phyloP scores from a whole-genome alignment of 92 coral and sea anemone genomes.

The Galaxea fascicularis region DNA sequence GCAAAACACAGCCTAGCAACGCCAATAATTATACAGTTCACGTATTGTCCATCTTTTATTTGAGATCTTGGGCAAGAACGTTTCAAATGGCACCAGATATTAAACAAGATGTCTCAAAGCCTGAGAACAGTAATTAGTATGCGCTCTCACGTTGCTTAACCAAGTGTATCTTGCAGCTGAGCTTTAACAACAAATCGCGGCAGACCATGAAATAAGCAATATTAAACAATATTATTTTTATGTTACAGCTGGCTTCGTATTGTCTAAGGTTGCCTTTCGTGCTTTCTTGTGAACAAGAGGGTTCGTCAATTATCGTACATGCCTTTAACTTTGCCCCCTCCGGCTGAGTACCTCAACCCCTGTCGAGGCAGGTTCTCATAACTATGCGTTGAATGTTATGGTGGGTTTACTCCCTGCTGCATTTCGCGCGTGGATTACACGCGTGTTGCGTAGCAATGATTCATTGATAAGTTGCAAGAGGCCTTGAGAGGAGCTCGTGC shows the following conservation, averaged over 20 bases:
- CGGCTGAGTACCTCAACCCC: background rate
- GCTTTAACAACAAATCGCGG: conserved; percentile 8
- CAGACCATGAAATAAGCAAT: conserved; percentile 53
- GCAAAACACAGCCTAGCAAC: background rate
- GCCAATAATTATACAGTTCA: background rate
- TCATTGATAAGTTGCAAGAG: background rate
- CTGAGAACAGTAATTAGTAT: conserved; percentile 54
- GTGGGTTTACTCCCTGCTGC: background rate
- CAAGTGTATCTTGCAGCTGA: conserved; percentile 41
- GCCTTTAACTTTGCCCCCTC: background rate
- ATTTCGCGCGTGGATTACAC: background rate
- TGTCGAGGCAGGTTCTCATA: background rate
- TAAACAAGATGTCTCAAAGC: background rate
- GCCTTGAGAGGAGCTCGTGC: background rate
- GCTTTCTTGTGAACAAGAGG: conserved; percentile 16
- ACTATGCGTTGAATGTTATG: background rate
- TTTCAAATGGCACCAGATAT: conserved; percentile 9
- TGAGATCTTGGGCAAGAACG: background rate
- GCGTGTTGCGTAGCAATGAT: background rate
- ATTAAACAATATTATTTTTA: conserved; percentile 5
- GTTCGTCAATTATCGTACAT: background rate
- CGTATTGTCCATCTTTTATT: background rate
- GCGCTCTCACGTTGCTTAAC: conserved; percentile 76
- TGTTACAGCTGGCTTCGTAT: conserved; percentile 23
- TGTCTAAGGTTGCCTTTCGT: background rate